Evolutionary conservation across 2,888 invertebrate species (phyloP).

Genomic region (Tricholauxania praeusta): DNA sequence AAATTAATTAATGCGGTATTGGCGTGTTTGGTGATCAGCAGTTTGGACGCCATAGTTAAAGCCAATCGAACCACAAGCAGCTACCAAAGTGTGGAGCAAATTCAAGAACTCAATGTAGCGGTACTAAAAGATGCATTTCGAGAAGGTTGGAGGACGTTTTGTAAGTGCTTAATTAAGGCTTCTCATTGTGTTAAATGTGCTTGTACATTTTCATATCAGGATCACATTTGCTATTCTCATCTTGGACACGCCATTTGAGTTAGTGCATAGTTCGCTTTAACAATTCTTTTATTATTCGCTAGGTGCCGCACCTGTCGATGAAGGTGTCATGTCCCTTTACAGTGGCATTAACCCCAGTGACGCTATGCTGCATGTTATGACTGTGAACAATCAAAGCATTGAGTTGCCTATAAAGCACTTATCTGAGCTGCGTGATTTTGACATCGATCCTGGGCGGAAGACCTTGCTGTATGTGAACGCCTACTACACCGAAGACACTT

Average conservation of each 20-base stretch:
- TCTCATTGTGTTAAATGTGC: too few species aligned
- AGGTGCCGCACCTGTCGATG: conserved; percentile 62
- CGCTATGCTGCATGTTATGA: conserved; percentile 56
- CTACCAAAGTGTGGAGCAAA: conserved; percentile 41
- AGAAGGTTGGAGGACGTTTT: conserved; percentile 58
- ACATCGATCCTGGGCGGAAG: conserved; percentile 55
- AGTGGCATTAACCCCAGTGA: conserved; percentile 62
- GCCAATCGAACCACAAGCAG: too few species aligned
- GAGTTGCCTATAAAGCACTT: conserved; percentile 59
- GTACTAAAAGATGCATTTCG: conserved; percentile 53
- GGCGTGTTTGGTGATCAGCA: too few species aligned
- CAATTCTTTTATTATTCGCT: background rate
- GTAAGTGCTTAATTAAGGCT: conserved; percentile 49
- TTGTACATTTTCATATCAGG: too few species aligned
- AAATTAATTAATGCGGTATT: too few species aligned
- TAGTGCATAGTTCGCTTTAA: background rate
- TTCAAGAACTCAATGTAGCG: conserved; percentile 55
- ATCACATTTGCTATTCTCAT: too few species aligned
- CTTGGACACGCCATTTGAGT: too few species aligned
- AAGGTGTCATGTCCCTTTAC: conserved; percentile 60
- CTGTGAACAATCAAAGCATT: conserved; percentile 59
- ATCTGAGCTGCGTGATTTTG: conserved; percentile 59
- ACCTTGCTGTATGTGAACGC: conserved; percentile 61
- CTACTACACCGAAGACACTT: conserved; percentile 57
- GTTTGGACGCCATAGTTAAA: too few species aligned